Evolutionary conservation across 92 coral and sea anemone species (phyloP), one percentile per base, ranked within the genome.

Genomic region (Umimayanthus kanabou): DNA sequence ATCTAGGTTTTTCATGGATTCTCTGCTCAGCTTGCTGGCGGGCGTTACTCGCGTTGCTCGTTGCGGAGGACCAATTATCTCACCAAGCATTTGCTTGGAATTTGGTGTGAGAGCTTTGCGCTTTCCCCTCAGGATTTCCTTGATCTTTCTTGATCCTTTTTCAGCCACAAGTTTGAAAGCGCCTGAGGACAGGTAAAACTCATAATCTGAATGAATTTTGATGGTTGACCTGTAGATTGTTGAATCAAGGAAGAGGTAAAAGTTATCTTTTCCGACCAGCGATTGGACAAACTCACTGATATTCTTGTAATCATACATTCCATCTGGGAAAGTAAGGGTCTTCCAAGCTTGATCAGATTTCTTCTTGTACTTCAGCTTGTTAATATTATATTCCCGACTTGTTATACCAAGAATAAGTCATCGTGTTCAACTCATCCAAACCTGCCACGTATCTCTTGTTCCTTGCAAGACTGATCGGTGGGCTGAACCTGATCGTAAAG

Each of bases 81-180:
- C 76, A 71, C 15, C 15, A 71, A 71, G 37, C 37, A 71, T 71
- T 23, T 71, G 7, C 39, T n/a, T 29, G 37, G 39, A 29, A 23
- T 22, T 71, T 71, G 7, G 37, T 6, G 37, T 71, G 70, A 64
- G 70, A 8, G 14, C 18, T 64, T 22, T 23, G 10, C 15, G 9
- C 39, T 71, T 71, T 71, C 6, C 37, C 33, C 6, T 25, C 33
- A 72, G 77, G 16, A 72, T n/a, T 25, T 72, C 40, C 9, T 5
- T 72, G 40, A 72, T 72, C 40, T 72, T 72, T 25, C 16, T 72
- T 72, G 13, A 72, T n/a, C 77, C 77, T 25, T 72, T 72, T 72
- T 72, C 43, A 10, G 40, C 77, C 13, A 72, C 77, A 25, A 23
- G 40, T 26, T 65, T 11, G 16, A 65, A 65, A 65, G 13, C 71